Evolutionary conservation across 2,888 invertebrate genomes (phyloP).

Genomic region (Mystacides longicornis): DNA sequence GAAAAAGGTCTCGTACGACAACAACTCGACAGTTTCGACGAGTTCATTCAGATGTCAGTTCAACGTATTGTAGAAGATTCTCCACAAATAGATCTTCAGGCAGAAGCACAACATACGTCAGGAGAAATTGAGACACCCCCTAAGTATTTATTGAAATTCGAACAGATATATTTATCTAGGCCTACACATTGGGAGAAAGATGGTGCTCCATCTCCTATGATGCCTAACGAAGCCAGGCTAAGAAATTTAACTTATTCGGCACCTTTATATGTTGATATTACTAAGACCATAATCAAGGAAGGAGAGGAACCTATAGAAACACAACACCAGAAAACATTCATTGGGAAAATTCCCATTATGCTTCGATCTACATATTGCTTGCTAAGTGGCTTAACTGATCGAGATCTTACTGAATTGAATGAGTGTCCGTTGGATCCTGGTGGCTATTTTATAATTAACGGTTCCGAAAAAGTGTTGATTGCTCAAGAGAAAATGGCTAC

Average conservation of each 20-base stretch:
- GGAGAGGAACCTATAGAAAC: constrained; percentile 83
- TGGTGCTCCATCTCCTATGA: constrained; percentile 98
- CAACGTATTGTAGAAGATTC: constrained; percentile 99
- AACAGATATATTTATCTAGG: constrained; percentile 97
- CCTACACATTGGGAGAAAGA: constrained; percentile 99
- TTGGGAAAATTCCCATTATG: constrained; percentile 98
- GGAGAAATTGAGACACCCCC: constrained; percentile 91
- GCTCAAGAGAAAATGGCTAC: constrained; percentile 99
- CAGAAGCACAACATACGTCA: constrained; percentile 94
- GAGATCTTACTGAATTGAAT: constrained; percentile 98
- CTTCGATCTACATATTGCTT: constrained; percentile 95
- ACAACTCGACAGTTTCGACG: constrained; percentile 98
- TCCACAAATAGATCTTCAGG: constrained; percentile 93
- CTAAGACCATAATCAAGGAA: constrained; percentile 90
- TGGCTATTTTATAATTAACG: constrained; percentile 99
- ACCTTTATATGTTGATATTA: constrained; percentile 97
- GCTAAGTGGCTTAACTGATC: constrained; percentile 88
- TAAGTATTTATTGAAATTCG: constrained; percentile 90
- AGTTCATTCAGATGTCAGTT: constrained; percentile 99
- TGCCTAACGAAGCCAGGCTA: constrained; percentile 98
- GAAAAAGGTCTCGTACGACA: constrained; percentile 99
- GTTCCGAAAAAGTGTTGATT: constrained; percentile 96
- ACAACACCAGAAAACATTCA: constrained; percentile 67
- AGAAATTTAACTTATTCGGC: constrained; percentile 97
- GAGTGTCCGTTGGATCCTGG: constrained; percentile 99